phyloP scores from a whole-genome alignment of 2,888 invertebrate species.

The Cheilosia scutellata region DNA sequence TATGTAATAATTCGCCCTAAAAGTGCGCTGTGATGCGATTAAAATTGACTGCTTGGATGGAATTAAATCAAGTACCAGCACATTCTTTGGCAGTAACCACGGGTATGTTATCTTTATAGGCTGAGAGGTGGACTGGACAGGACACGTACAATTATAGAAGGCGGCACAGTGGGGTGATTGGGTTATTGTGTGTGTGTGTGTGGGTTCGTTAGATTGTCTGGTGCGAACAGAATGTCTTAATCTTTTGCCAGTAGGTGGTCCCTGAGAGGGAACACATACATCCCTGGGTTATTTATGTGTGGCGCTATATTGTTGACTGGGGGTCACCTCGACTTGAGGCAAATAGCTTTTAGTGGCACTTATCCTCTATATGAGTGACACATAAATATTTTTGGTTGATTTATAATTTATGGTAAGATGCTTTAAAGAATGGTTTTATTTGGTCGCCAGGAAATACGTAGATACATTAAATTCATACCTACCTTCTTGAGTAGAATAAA shows the following conservation, averaged over 20 bases:
- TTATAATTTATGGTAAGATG: slow-evolving; percentile 28
- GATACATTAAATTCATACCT: slow-evolving; percentile 13
- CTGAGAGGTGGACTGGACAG: neutral
- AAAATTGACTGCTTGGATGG: slow-evolving; percentile 64
- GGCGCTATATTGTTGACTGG: slow-evolving; percentile 35
- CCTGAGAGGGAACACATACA: neutral
- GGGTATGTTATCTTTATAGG: slow-evolving; percentile 21
- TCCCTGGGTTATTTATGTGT: slow-evolving; percentile 34
- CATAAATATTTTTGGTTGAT: slow-evolving; percentile 16
- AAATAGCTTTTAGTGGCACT: slow-evolving; percentile 53
- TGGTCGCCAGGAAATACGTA: slow-evolving; percentile 21
- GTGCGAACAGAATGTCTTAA: slow-evolving; percentile 33
- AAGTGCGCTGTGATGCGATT: slow-evolving; percentile 56
- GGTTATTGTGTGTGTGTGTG: slow-evolving; percentile 14
- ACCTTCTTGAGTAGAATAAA: neutral
- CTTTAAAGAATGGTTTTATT: slow-evolving; percentile 27
- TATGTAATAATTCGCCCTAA: slow-evolving; percentile 56
- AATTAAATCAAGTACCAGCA: slow-evolving; percentile 32
- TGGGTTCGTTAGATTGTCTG: slow-evolving; percentile 19
- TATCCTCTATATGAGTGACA: slow-evolving; percentile 10
- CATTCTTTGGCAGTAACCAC: slow-evolving; percentile 10
- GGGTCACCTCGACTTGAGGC: slow-evolving; percentile 36
- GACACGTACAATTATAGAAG: neutral
- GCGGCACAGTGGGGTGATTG: neutral
- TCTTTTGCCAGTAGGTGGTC: slow-evolving; percentile 12